These are phyloP conservation scores for Hesperia comma DNA, from an alignment of 2,888 invertebrate genomes.

Conservation along the genomic window DNA sequence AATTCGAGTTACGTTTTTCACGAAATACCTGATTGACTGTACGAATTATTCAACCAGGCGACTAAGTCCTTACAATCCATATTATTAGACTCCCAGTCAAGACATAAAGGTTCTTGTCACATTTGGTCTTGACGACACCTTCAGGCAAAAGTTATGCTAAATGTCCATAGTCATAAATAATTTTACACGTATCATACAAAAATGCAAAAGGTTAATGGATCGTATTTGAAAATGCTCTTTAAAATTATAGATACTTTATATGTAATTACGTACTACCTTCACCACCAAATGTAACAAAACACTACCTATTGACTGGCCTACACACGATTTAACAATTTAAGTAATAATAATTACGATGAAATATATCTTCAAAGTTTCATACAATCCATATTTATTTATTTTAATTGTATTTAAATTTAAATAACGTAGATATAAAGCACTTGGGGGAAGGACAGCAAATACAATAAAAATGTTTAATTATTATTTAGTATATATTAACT, in stretches of 20 bases:
- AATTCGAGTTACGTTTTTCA: too few species aligned
- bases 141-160: slow-evolving; percentile 23
- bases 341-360: slow-evolving; percentile 73
- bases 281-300: slow-evolving; percentile 53
- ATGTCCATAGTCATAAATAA: slow-evolving; percentile 33
- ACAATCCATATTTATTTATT: slow-evolving; percentile 78
- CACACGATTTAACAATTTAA: slow-evolving; percentile 77
- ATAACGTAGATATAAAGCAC: slow-evolving; percentile 85
- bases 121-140: slow-evolving; percentile 46
- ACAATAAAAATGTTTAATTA: slow-evolving; percentile 83
- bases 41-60: slow-evolving; percentile 60
- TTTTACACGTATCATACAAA: slow-evolving; percentile 37
- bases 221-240: slow-evolving; percentile 33
- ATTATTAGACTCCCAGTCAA: slow-evolving; percentile 47
- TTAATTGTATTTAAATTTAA: slow-evolving; percentile 82
- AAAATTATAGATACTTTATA: slow-evolving; percentile 32
- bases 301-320: slow-evolving; percentile 52
- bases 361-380: slow-evolving; percentile 80
- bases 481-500: slow-evolving; percentile 82
- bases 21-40: background rate
- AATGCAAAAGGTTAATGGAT: slow-evolving; percentile 35
- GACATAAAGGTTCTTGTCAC: slow-evolving; percentile 48
- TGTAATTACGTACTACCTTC: slow-evolving; percentile 43
- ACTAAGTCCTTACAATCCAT: slow-evolving; percentile 73
- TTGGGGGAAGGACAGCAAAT: slow-evolving; percentile 85